Evolutionary conservation across 1,140 invertebrate genomes (phyloP), one percentile per base, ranked within the genome.

Genomic region (Acromyrmex charruanus): DNA sequence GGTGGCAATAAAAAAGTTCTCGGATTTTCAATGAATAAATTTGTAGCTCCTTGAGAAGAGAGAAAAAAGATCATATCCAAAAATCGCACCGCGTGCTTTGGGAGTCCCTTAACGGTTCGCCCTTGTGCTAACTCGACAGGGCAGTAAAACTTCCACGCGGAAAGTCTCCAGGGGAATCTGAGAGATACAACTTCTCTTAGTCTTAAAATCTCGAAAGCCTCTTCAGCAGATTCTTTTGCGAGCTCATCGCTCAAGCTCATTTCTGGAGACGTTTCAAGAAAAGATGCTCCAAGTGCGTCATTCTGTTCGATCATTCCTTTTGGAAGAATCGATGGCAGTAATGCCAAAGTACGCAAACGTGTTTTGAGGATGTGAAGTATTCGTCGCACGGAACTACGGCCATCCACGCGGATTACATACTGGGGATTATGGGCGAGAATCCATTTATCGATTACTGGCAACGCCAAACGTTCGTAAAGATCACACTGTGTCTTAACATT

Each of bases 21-120:
- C n/a, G 96, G 96, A 93, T 97, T 97, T 89, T 94, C 93, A 75
- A 95, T 93, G 92, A 97, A 97, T 49, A 91, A 89, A 49, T 95
- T 86, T 86, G 95, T 92, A 14, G 94, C 89, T 65, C 95, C 89
- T 16, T 93, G 86, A 72, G 96, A 95, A 21, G 95, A 95, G 21
- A 97, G 87, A 51, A 96, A 95, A 90, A 95, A 97, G 18, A 97
- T 93, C 88, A 96, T 95, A 91, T 96, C 96, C 91, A 96, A 95
- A 86, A 97, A 96, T 69, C 94, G 94, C 3, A 96, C 95, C 14
- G 96, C 95, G 91, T 95, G 95, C 88, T 96, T 95, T 2, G 94
- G 85, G 31, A 91, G 90, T 69, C 96, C 96, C 63, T 93, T 89
- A 18, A 93, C 82, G 66, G 93, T 93, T 51, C 88, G 92, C 16